Evolutionary conservation across 2,888 invertebrate genomes (phyloP).

Genomic region (Branchellion lobata): DNA sequence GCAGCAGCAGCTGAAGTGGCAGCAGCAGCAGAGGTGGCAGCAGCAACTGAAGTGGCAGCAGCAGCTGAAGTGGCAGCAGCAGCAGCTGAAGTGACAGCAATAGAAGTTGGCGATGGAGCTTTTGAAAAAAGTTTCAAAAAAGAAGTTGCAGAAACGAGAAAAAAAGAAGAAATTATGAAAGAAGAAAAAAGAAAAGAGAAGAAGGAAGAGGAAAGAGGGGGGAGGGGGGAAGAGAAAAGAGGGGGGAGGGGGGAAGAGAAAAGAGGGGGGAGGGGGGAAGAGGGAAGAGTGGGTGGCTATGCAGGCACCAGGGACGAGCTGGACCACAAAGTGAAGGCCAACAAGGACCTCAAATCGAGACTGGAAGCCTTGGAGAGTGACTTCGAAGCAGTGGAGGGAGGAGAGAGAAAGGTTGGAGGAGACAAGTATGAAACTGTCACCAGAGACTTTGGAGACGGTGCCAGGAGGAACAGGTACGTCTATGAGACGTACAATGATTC

Average conservation of each 20-base stretch:
- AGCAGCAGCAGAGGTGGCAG: background rate
- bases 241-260: background rate
- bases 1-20: too few relatives aligned
- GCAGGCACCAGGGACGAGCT: background rate
- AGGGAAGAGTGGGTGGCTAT: background rate
- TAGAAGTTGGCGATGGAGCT: background rate
- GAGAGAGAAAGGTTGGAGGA: background rate
- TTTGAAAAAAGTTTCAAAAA: background rate
- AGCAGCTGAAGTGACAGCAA: too few relatives aligned
- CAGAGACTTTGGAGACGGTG: too few relatives aligned
- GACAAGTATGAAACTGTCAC: background rate
- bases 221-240: background rate
- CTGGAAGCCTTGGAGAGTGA: background rate
- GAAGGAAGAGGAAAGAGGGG: background rate
- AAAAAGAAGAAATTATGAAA: background rate
- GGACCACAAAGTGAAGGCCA: background rate
- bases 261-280: background rate
- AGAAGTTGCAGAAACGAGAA: background rate
- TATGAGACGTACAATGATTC: too few relatives aligned
- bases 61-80: too few relatives aligned
- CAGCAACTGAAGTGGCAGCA: too few relatives aligned
- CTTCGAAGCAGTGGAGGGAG: background rate
- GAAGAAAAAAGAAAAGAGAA: slow-evolving; percentile 2
- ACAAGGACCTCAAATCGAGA: background rate
- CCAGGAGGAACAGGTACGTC: too few relatives aligned